Base-by-base conservation (phyloP, 2,797 vertebrate genomes). In the Cyprinodon diabolis region DNA sequence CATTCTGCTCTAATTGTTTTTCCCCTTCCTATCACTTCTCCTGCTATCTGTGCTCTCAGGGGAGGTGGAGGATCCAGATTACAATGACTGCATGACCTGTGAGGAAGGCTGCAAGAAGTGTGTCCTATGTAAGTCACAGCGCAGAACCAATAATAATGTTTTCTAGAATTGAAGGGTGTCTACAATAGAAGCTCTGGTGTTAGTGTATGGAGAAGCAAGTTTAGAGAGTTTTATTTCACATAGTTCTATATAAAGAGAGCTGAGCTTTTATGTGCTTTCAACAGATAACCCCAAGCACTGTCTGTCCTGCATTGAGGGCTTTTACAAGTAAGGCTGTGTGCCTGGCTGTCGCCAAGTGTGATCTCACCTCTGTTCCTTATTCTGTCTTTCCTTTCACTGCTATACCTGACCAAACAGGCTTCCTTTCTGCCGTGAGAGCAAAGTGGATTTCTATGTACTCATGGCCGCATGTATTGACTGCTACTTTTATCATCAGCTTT, bases 261-360 rank as follows among this genome's bases (percentile, higher is more conserved):
- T 92, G 78, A 87, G 82, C 76, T 78, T 84, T 73, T 87, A 80
- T 90, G 81, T 91, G 86, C 82, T 87, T 80, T 76, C 75, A 79
- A 87, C 94, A 99, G 97, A 96, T 95, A 95, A 98, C 88, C 96
- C 96, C 79, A 94, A 90, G 90, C 91, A 90, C 80, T 99, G 97
- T 86, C 90, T 93, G 69, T 96, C 94, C 67, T 99, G 97, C 83
- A 77, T 83, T 85, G 84, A 87, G 62, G 95, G 95, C 83, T 97
- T 96, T 90, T 97, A 97, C 87, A 96, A 95, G 97, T 99, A 96
- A 97, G 97, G 81, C 86, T 67, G 89, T 86, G 89, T 90, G 91
- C 88, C 83, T 76, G 63, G 2, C 84, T 86, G 81, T 82, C 70
- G 37, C 83, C 55, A 73, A 63, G 85, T 90, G 90, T 87, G 86